Evolutionary conservation across 2,797 vertebrate genomes (phyloP).

Genomic region (Rhinatrema bivittatum): DNA sequence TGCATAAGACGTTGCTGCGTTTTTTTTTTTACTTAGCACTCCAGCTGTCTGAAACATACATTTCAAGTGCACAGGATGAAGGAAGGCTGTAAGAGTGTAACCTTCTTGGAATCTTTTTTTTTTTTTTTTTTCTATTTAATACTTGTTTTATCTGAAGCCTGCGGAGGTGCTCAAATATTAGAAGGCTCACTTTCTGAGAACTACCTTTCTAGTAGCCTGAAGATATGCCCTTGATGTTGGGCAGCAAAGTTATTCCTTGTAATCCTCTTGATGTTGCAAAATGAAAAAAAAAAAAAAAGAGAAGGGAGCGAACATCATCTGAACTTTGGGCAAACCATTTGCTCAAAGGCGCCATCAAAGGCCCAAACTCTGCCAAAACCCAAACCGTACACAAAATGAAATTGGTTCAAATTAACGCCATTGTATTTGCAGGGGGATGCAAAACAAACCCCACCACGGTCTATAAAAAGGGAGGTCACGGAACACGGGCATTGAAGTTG

Average conservation of each 20-base stretch:
- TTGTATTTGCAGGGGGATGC: conserved; percentile 51
- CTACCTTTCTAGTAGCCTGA: conserved; percentile 71
- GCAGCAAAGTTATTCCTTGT: conserved; percentile 71
- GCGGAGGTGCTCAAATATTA: conserved; percentile 74
- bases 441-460: conserved; percentile 60
- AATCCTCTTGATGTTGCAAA: conserved; percentile 73
- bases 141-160: conserved; percentile 73
- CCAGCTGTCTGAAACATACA: too few relatives aligned
- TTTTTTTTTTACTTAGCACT: too few relatives aligned
- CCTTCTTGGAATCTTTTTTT: conserved; percentile 64
- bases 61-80: conserved; percentile 70
- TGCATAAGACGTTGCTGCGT: conserved; percentile 59
- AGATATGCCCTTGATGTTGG: conserved; percentile 71
- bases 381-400: conserved; percentile 59
- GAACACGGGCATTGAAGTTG: conserved; percentile 54
- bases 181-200: conserved; percentile 72
- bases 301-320: conserved; percentile 59
- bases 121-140: conserved; percentile 71
- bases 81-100: conserved; percentile 66
- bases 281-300: too few relatives aligned
- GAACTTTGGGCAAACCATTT: conserved; percentile 70
- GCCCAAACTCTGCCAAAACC: conserved; percentile 49
- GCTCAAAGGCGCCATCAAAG: conserved; percentile 67
- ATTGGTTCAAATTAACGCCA: conserved; percentile 59
- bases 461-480: conserved; percentile 51